Base-by-base conservation (phyloP, 2,797 vertebrate species). In the Aeoliscus strigatus region DNA sequence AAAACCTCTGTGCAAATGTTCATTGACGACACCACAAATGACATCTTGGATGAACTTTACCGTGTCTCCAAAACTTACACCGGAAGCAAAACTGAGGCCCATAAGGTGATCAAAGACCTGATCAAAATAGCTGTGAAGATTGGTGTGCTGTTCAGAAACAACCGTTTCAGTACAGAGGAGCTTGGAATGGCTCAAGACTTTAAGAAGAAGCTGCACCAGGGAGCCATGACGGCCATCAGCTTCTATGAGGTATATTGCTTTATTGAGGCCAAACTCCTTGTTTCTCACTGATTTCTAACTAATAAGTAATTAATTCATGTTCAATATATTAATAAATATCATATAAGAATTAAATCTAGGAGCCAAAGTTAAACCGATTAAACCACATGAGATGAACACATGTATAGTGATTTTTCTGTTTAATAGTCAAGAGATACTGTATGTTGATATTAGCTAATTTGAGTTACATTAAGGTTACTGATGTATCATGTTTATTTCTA, bases 1-100 rank as follows among this genome's bases (percentile, higher is more conserved):
- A 91, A 93, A 29, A 88, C 87, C 8, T 86, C 90, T 6, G 89
- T 86, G 18, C 89, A 94, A 14, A 89, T 92, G 86, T 92, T 96
- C 71, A 91, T 94, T 0, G 93, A 96, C 2, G 92, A 96, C 70
- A 91, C 90, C 33, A 92, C 85, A 75, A 91, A 91, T 1, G 91
- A 92, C 72, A 92, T 96, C 66, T 69, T 96, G 27, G 93, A 96
- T 0, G 93, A 96, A 66, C 90, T 96, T 8, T 95, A 96, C 83
- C 87, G 86, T 0, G 87, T 94, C 69, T 95, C 92, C 56, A 94
- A 92, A 46, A 88, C 89, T 45, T 88, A 86, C 75, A 88, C 85
- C 0, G 88, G 83, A 4, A 92, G 89, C 56, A 89, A 90, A 37
- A 1, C 61, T 0, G 89, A 91, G 75, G 89, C 93, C 18, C 92